These are phyloP conservation scores for Anguilla megastoma DNA, from an alignment of 2,797 vertebrate species.

Conservation along the genomic window DNA sequence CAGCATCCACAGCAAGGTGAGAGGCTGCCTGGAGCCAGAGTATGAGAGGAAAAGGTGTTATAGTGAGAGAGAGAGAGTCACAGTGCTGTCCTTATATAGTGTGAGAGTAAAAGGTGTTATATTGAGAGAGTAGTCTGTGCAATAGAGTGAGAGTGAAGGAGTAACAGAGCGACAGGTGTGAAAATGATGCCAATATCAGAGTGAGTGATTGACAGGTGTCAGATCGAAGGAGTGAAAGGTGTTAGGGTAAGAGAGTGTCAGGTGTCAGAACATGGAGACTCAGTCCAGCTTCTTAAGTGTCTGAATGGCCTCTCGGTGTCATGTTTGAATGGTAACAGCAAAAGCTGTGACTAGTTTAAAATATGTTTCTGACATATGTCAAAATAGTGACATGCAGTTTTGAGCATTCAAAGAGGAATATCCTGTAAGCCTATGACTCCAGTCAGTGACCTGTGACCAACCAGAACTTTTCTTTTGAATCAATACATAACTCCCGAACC, in stretches of 20 bases:
- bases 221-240: background rate
- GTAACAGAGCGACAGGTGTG: background rate
- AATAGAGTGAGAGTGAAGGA: background rate
- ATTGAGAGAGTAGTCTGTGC: background rate
- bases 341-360: background rate
- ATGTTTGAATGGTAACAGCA: background rate
- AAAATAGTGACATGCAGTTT: too few relatives aligned
- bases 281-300: background rate
- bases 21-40: conserved; percentile 3
- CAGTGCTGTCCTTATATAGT: background rate
- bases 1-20: conserved; percentile 76
- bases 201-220: background rate
- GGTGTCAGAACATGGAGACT: background rate
- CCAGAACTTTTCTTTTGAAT: background rate
- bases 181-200: background rate
- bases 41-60: background rate
- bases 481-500: background rate
- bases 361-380: background rate
- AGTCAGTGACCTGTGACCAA: background rate
- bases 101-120: background rate
- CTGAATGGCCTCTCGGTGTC: background rate
- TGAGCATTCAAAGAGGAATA: background rate
- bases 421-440: background rate
- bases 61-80: background rate
- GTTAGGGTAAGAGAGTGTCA: background rate